These are phyloP conservation scores for Gorsachius goisagi DNA, from an alignment of 2,113 vertebrate species.

Conservation along the genomic window DNA sequence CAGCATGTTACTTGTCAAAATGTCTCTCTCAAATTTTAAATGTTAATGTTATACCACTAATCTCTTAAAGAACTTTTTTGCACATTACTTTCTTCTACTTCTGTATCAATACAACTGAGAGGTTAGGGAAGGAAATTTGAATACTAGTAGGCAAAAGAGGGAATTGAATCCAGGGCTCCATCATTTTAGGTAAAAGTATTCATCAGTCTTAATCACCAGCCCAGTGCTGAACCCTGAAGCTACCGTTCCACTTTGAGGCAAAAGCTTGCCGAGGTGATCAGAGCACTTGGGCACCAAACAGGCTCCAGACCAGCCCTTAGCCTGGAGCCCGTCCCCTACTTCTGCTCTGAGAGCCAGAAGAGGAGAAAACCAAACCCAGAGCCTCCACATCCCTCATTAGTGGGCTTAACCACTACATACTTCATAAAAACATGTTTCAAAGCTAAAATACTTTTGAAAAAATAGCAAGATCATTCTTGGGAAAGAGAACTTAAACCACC, in stretches of 20 bases:
- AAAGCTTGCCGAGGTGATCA: background rate
- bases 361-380: background rate
- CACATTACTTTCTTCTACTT: background rate
- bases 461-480: background rate
- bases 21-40: constrained; percentile 50
- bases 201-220: background rate
- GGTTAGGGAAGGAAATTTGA: background rate
- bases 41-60: constrained; percentile 41
- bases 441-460: background rate
- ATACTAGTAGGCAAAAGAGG: background rate
- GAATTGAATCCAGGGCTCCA: background rate
- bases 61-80: background rate
- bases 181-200: background rate
- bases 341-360: background rate
- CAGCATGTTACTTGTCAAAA: constrained; percentile 61
- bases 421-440: background rate
- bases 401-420: background rate
- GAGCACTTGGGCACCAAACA: background rate
- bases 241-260: background rate
- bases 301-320: background rate
- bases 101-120: background rate
- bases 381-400: background rate
- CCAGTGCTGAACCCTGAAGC: background rate
- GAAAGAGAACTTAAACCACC: background rate
- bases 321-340: background rate